Base-by-base conservation (phyloP, 1,140 invertebrate species). In the Oedothorax gibbosus region DNA sequence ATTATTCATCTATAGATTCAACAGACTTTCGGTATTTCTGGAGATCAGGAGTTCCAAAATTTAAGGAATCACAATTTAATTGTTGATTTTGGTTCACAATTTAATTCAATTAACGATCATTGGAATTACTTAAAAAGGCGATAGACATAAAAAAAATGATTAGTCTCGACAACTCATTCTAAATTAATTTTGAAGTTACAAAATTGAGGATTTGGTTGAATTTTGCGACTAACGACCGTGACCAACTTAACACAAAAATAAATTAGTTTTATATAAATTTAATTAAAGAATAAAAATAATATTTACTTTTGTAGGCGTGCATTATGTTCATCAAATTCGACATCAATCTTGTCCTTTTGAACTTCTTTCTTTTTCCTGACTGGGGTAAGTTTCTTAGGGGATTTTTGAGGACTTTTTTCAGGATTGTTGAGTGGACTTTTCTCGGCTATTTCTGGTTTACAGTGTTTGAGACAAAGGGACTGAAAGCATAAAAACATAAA, bases 401-500 rank as follows among this genome's bases (percentile, higher is more conserved):
- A 65, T 75, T 75, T 35, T 35, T 75, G 49, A 50, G 15, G 49
- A 66, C 20, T 35, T 35, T 35, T 35, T 35, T 35, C 35, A 35
- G 35, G 35, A 35, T 35, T 35, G 35, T 35, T 35, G 21, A 53
- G 15, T 71, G 14, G 54, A 66, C 10, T 56, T 50, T n/a, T 76
- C 66, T 83, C 71, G n/a, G 71, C 15, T 54, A 14, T 73, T 88
- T 94, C 95, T 87, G 93, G 95, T 88, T 97, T 95, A 91, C 96
- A 97, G 90, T 99, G 97, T 90, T 98, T 98, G 88, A 96, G 94
- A 92, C 97, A 99, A 90, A 98, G 98, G 0, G 97, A 98, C 92
- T 94, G 88, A 20, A 91, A 90, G 87, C 84, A 83, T 87, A 85
- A 81, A 78, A 75, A 73, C 35, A 35, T 35, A 35, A 1, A 35